phyloP scores from a whole-genome alignment of 2,113 vertebrate species.

The Penelope pileata region DNA sequence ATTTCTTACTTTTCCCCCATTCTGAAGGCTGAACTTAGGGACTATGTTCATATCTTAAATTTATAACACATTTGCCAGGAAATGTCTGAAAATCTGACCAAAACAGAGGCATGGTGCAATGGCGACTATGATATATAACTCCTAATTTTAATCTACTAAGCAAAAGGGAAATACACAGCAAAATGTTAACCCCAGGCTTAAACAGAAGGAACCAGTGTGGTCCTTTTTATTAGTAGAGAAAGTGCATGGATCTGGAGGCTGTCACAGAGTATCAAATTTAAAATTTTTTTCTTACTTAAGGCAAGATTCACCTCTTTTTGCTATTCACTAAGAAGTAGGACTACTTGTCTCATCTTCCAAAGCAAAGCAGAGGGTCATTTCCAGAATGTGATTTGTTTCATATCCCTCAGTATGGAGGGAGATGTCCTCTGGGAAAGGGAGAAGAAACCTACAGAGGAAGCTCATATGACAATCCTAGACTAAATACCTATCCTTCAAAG shows the following conservation, averaged over 20 bases:
- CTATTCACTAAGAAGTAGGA: not conserved
- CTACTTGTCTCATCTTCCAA: not conserved
- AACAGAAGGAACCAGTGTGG: not conserved
- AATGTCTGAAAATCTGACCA: conserved; percentile 39
- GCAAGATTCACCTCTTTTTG: not conserved
- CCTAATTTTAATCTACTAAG: conserved; percentile 20
- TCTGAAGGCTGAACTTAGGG: conserved; percentile 53
- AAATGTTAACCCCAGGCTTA: not conserved
- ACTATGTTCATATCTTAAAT: conserved; percentile 52
- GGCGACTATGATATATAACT: not conserved
- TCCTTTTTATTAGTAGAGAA: not conserved
- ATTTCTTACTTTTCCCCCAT: conserved; percentile 72
- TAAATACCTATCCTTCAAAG: not conserved
- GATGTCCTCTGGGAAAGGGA: not conserved
- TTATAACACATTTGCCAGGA: conserved; percentile 58
- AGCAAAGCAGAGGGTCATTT: not conserved
- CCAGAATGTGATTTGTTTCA: fast-evolving
- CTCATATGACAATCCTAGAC: not conserved
- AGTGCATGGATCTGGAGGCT: not conserved
- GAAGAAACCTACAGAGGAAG: not conserved
- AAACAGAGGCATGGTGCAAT: conserved; percentile 6
- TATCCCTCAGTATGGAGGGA: not conserved
- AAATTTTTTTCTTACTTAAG: not conserved
- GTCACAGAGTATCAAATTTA: not conserved
- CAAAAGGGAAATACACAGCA: not conserved